These are phyloP conservation scores for Hartigia nigra DNA, from an alignment of 2,888 invertebrate genomes.

Conservation along the genomic window DNA sequence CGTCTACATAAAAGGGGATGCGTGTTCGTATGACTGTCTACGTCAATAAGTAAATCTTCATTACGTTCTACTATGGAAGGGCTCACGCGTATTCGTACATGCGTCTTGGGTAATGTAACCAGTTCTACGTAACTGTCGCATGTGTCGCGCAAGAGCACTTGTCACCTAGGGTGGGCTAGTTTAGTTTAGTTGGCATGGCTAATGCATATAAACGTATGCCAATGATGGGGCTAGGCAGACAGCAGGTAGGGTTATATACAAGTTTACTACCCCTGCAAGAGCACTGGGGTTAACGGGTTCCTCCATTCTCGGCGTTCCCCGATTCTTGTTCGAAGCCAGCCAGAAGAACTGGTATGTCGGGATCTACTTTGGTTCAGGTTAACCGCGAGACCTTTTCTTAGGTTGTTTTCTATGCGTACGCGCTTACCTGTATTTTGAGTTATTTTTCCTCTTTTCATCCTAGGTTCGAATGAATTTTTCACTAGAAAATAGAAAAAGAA, in stretches of 20 bases:
- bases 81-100: background rate
- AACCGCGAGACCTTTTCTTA: background rate
- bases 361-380: background rate
- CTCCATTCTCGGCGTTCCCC: background rate
- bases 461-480: background rate
- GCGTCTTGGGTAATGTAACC: conserved; percentile 36
- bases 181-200: conserved; percentile 38
- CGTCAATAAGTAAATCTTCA: conserved; percentile 28
- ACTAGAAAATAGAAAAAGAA: background rate
- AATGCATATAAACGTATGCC: conserved; percentile 34
- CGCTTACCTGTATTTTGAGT: background rate
- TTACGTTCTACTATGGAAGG: conserved; percentile 3
- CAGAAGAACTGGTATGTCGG: background rate
- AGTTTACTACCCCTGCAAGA: conserved; percentile 6
- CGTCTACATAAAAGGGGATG: background rate
- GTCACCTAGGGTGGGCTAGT: conserved; percentile 40
- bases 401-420: background rate
- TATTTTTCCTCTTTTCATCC: background rate
- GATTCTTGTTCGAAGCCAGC: background rate
- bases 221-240: background rate
- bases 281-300: conserved; percentile 7
- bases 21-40: background rate
- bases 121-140: conserved; percentile 27
- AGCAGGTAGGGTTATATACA: background rate
- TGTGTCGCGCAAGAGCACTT: conserved; percentile 29